Conservation (phyloP, 2,113 vertebrate species). For the Catharus fuscescens region DNA sequence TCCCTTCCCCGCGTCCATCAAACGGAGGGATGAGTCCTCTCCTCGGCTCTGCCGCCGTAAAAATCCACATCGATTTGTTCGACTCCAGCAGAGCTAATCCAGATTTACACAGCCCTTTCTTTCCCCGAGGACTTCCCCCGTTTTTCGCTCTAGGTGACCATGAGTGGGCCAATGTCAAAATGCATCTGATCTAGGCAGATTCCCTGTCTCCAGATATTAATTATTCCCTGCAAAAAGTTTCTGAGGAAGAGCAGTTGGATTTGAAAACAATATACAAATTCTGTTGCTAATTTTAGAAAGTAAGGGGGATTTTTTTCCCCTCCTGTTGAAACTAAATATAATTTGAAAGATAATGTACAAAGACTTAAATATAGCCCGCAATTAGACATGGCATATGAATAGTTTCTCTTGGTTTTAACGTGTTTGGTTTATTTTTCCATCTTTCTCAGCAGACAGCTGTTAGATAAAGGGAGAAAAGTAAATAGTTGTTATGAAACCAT, state of each 20-base stretch:
- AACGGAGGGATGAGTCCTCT: neutral
- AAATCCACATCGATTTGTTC: slow-evolving; percentile 28
- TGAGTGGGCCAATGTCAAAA: slow-evolving; percentile 35
- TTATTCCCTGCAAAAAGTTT: slow-evolving; percentile 39
- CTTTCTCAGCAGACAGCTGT: slow-evolving; percentile 50
- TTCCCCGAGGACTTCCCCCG: slow-evolving; percentile 7
- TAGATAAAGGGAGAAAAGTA: slow-evolving; percentile 59
- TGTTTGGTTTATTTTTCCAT: slow-evolving; percentile 43
- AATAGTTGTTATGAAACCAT: slow-evolving; percentile 53
- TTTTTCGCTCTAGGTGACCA: slow-evolving; percentile 11
- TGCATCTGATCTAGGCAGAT: slow-evolving; percentile 10
- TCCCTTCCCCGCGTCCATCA: neutral
- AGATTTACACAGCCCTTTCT: slow-evolving; percentile 12
- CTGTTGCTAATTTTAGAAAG: slow-evolving; percentile 55
- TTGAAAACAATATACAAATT: slow-evolving; percentile 49
- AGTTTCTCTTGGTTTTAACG: slow-evolving; percentile 14
- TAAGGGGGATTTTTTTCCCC: neutral
- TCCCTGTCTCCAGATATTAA: slow-evolving; percentile 42
- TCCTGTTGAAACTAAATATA: slow-evolving; percentile 53
- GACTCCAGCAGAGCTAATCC: slow-evolving; percentile 7
- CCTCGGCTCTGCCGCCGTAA: neutral
- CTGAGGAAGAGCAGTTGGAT: neutral
- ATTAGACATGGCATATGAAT: slow-evolving; percentile 32
- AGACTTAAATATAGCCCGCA: slow-evolving; percentile 45
- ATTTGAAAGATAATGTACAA: slow-evolving; percentile 43